These are phyloP conservation scores for Alloscopus bannaensis DNA, from an alignment of 2,888 invertebrate genomes.

Conservation along the genomic window DNA sequence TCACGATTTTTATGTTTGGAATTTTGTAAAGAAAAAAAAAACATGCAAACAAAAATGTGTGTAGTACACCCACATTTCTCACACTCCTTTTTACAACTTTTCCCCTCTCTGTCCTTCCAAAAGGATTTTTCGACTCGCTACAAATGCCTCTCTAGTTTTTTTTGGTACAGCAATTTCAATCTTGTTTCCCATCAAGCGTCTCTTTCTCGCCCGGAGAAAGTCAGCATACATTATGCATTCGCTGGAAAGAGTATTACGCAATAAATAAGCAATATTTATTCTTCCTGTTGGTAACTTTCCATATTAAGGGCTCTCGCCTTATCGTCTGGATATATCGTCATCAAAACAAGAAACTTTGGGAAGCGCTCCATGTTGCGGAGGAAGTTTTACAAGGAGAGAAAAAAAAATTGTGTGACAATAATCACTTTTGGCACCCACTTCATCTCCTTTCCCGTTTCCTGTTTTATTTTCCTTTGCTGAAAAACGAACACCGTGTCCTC, in stretches of 20 bases:
- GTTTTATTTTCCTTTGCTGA: background rate
- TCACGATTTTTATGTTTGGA: too few species aligned
- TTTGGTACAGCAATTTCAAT: too few species aligned
- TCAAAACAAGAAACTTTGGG: background rate
- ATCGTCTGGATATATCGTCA: background rate
- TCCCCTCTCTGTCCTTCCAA: too few species aligned
- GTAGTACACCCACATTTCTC: background rate
- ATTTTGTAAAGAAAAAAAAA: too few species aligned
- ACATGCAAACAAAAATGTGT: background rate
- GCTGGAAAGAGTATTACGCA: constrained; percentile 9
- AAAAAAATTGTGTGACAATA: constrained; percentile 47
- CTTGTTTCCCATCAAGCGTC: too few species aligned
- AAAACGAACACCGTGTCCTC: too few species aligned
- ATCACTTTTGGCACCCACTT: constrained; percentile 53
- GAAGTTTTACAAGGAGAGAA: constrained; percentile 6
- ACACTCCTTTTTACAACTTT: too few species aligned
- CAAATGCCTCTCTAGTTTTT: too few species aligned
- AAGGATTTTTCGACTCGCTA: too few species aligned
- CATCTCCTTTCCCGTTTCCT: constrained; percentile 31
- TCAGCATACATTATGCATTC: background rate
- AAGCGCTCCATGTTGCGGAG: background rate
- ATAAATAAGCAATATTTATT: constrained; percentile 16
- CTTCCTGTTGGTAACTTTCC: background rate
- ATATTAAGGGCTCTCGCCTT: background rate
- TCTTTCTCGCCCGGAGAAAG: background rate